Evolutionary conservation across 1,140 invertebrate genomes (phyloP), one percentile per base, ranked within the genome.

Genomic region (Macrobrachium rosenbergii): DNA sequence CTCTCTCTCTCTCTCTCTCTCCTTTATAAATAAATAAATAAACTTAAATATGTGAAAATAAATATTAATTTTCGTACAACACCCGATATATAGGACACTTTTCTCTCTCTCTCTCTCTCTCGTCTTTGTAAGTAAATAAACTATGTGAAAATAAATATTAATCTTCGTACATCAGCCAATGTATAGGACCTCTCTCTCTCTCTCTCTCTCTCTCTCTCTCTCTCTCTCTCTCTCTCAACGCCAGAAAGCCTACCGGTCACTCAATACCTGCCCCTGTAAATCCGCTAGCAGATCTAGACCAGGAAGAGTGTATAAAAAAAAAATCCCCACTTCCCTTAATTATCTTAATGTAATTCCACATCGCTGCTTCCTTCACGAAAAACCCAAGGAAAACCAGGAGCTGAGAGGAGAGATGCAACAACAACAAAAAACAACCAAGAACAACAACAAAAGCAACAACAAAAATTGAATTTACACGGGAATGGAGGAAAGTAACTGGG

Each of bases 301-400:
- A 37, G 3, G 28, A 37, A 37, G n/a, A 37, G 28, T 37, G 28
- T 37, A 37, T 37, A 37, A 37, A 37, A 37, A 37, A 37, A 37
- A 5, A 12, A 52, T 52, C 8, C n/a, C 52, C 52, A 52, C 58
- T 17, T 37, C 82, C 21, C 67, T 59, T 76, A 78, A 84, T 84
- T 64, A 52, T 67, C 73, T 75, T 0, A 84, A 77, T 84, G 73
- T 78, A 82, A 60, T 77, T 77, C 73, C 82, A 63, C 82, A 63
- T 76, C 60, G 60, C 76, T 52, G 59, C 16, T n/a, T 52, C 73
- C 12, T 28, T 16, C 21, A 28, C 23, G 11, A 28, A 60, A 60
- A n/a, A 23, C 14, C 28, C n/a, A 11, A 37, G 67, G 21, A 5
- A 80, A 80, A 63, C n/a, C 78, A 80, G 5, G 10, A 52, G 23